These are phyloP conservation scores for Drosophila anceps DNA, from an alignment of 2,888 invertebrate species.

Conservation along the genomic window DNA sequence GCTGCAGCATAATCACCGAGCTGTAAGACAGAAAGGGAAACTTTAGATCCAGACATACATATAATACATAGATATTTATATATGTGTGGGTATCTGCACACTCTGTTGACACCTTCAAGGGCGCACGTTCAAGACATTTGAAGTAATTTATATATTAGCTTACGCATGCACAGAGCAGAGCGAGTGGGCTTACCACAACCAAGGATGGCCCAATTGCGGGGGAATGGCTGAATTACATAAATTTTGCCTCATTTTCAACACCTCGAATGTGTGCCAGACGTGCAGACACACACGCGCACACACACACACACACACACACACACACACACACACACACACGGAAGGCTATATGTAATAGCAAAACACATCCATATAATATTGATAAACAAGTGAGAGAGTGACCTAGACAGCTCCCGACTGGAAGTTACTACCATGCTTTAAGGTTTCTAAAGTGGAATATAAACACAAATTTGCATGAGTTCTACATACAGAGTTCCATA, in stretches of 20 bases:
- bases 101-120: constrained; percentile 49
- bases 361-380: constrained; percentile 26
- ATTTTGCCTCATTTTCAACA: constrained; percentile 67
- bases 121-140: constrained; percentile 55
- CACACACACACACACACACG: not conserved
- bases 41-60: not conserved
- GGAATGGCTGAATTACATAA: constrained; percentile 47
- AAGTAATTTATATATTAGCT: constrained; percentile 57
- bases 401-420: not conserved
- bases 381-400: constrained; percentile 20
- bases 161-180: constrained; percentile 6
- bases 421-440: not conserved
- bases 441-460: not conserved
- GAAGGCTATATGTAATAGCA: constrained; percentile 35
- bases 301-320: constrained; percentile 10
- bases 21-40: not conserved
- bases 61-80: not conserved
- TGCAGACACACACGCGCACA: constrained; percentile 13
- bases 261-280: constrained; percentile 52
- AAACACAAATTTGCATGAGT: not conserved
- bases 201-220: constrained; percentile 10
- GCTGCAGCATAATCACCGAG: constrained; percentile 77
- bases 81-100: not conserved
- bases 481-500: no score
- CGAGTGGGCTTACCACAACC: constrained; percentile 6